Evolutionary conservation across 2,113 vertebrate species (phyloP), one percentile per base, ranked within the genome.

Genomic region (Erythrocercus mccallii): DNA sequence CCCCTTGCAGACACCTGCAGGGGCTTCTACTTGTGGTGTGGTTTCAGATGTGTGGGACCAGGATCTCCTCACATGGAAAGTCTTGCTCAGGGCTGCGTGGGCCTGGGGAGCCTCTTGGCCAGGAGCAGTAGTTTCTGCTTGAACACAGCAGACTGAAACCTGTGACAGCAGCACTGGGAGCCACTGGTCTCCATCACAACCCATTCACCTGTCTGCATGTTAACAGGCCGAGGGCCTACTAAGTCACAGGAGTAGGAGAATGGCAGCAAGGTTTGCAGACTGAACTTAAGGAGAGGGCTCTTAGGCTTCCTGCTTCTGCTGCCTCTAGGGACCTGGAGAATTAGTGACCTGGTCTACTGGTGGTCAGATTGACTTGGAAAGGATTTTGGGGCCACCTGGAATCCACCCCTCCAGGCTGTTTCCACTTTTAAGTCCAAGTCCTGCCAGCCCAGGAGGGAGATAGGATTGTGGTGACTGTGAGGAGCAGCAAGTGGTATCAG

Each of bases 211-310:
- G 12, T 21, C 48, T 68, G 48, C 7, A 1, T 53, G 30, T 87
- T 71, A 64, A 37, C 20, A 45, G 22, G 31, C 28, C 53, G 17
- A 81, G 50, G 57, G n/a, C 25, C 78, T 81, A 37, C 33, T 42
- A 35, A 60, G 28, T 61, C 5, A 4, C 0, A 0, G 6, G 37
- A 28, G 18, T 57, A 64, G 47, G 27, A 64, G n/a, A 74, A 57
- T 1, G 3, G 20, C 60, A 81, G 37, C 37, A 62, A 65, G 23
- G 28, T 81, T 92, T 54, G 47, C 28, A 6, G 45, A 27, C 66
- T 81, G 35, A 40, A 35, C 19, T 81, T 42, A 17, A 68, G n/a
- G 53, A 86, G 24, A 37, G 20, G 4, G 18, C 20, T 92, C 12
- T 65, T 53, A 20, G 24, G 35, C 57, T 64, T 86, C 37, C 57